Percentiles rank a stretch among this genome's conserved stretches.
Evolutionary conservation across 2,113 vertebrate genomes (phyloP).

Genomic region (Eulacestoma nigropectus): DNA sequence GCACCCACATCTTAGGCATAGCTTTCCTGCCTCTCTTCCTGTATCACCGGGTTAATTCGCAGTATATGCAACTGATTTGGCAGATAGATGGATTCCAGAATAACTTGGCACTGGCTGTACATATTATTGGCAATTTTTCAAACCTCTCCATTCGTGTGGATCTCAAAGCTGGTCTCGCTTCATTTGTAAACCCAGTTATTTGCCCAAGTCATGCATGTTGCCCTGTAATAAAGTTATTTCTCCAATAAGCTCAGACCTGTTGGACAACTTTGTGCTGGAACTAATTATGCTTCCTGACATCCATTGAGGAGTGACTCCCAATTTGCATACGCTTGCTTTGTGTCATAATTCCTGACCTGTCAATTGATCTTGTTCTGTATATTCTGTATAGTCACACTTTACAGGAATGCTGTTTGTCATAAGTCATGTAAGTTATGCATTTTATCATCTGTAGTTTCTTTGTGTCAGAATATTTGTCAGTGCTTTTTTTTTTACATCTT

Average conservation of each 20-base stretch:
- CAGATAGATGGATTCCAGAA: background rate
- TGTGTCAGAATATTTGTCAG: background rate
- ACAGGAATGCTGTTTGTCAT: background rate
- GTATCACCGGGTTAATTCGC: background rate
- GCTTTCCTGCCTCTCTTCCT: constrained; percentile 25
- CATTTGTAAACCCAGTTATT: constrained; percentile 38
- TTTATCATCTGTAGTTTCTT: background rate
- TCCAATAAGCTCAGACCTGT: constrained; percentile 9
- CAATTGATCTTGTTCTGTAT: background rate
- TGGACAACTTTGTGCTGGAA: constrained; percentile 29
- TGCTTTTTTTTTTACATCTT: background rate
- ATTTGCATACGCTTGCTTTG: constrained; percentile 14
- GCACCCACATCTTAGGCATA: constrained; percentile 37
- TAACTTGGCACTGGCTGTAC: background rate
- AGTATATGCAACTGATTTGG: constrained; percentile 44
- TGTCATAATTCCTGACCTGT: background rate
- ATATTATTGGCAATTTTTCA: constrained; percentile 30
- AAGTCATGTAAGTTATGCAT: background rate
- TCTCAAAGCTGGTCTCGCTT: background rate
- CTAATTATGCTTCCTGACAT: constrained; percentile 1
- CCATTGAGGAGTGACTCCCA: background rate
- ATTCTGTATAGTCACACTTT: background rate
- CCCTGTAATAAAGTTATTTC: constrained; percentile 30
- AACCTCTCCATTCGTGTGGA: background rate
- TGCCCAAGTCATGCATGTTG: constrained; percentile 40